Base-by-base conservation (phyloP, 2,888 invertebrate species). In the Epistrophella euchroma region DNA sequence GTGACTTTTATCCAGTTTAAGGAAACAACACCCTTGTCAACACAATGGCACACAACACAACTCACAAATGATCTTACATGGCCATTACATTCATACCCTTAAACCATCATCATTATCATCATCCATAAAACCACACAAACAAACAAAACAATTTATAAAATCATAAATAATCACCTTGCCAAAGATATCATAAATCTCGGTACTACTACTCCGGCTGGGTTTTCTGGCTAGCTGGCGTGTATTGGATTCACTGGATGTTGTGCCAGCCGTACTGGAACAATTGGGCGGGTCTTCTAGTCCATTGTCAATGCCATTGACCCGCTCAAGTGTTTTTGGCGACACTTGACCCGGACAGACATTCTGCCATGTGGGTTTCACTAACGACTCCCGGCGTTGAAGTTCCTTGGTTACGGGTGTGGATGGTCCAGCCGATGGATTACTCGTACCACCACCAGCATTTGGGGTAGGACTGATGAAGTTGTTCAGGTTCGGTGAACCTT, bases 311-410 rank as follows among this genome's bases (percentile, higher is more conserved):
- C 91, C 91, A 88, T 91, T 92, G 79, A 92, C 91, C 88, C 91
- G 91, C 87, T 92, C 91, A 87, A 92, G 88, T 15, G 92, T 91
- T 74, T 91, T 91, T 2, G 91, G 89, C 15, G 92, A 91, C 81
- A 92, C 88, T 87, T 92, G 92, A 35, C 92, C 92, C 0, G 92
- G 92, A 3, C 91, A 91, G 37, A 92, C 92, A 87, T 92, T 91
- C 89, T 92, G 93, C 92, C 92, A 92, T 43, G 93, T 92, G 52
- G 92, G 92, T 80, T 93, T 93, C 25, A 92, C 92, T 79, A 93
- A 81, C 0, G 93, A 93, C 56, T 93, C 92, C 13, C 92, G 90
- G 0, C 93, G 89, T 85, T 80, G 90, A 84, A 88, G 66, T 58
- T 88, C 78, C 47, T 74, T 82, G 47, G 1, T 88, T 88, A 83